Conservation (phyloP, 2,113 vertebrate genomes). For the Cercopithecus mona region DNA sequence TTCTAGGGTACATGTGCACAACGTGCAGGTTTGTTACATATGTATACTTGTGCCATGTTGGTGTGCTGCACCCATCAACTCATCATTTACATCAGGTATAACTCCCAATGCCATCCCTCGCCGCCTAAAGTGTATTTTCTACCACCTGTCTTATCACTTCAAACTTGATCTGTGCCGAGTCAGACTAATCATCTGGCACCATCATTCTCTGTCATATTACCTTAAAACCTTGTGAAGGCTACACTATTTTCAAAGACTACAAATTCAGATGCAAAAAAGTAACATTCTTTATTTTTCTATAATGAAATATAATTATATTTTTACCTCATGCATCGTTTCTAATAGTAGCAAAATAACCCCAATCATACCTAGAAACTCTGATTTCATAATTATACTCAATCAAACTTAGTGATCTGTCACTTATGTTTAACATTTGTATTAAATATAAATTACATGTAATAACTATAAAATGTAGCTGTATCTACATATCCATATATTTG, state of each 20-base stretch:
- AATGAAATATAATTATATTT: slow-evolving; percentile 18
- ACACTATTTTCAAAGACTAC: not conserved
- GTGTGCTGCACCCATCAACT: too few relatives aligned
- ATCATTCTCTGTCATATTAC: not conserved
- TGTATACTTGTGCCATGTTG: too few relatives aligned
- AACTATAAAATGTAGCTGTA: not conserved
- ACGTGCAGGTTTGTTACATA: too few relatives aligned
- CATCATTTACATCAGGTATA: too few relatives aligned
- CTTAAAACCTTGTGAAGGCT: not conserved
- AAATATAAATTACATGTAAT: not conserved
- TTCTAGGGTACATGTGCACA: too few relatives aligned
- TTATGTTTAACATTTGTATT: not conserved
- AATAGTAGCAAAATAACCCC: not conserved
- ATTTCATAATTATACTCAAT: slow-evolving; percentile 1
- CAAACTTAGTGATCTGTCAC: not conserved
- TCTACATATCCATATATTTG: not conserved
- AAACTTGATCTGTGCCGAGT: not conserved
- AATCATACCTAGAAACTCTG: not conserved
- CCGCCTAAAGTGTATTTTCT: not conserved
- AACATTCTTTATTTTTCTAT: not conserved
- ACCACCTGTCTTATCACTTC: not conserved
- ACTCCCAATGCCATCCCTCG: too few relatives aligned
- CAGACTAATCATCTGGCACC: not conserved
- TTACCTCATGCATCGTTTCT: not conserved
- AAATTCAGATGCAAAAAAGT: not conserved